Percentiles rank a stretch among this genome's conserved stretches.
phyloP scores from a whole-genome alignment of 1,140 invertebrate species.

The Drosophila tani region DNA sequence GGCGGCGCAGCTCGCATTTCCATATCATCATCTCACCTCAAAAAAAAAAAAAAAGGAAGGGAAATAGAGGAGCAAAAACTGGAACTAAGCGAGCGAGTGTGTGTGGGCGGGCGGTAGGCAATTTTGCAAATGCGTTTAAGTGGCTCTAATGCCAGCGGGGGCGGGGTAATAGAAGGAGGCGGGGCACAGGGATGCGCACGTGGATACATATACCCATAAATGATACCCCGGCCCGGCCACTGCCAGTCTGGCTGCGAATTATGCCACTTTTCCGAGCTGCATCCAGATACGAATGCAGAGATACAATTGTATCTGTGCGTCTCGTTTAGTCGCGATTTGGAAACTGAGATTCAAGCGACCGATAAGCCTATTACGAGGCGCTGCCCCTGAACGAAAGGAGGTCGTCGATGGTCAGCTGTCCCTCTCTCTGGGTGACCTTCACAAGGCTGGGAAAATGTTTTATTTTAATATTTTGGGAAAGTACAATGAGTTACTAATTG shows the following conservation, averaged over 20 bases:
- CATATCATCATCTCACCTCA: slow-evolving; percentile 64
- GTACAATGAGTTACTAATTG: background rate
- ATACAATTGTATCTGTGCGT: slow-evolving; percentile 22
- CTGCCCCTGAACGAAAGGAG: slow-evolving; percentile 33
- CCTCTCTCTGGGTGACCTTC: slow-evolving; percentile 18
- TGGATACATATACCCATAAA: slow-evolving; percentile 56
- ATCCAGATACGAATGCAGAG: slow-evolving; percentile 7
- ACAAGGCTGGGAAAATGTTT: background rate
- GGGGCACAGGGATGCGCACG: slow-evolving; percentile 53
- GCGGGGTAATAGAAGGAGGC: slow-evolving; percentile 42
- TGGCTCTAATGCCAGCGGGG: slow-evolving; percentile 78
- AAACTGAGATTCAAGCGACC: slow-evolving; percentile 57
- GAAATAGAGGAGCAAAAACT: slow-evolving; percentile 33
- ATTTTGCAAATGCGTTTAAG: slow-evolving; percentile 82
- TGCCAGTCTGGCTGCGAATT: slow-evolving; percentile 39
- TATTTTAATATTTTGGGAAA: background rate
- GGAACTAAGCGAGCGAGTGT: slow-evolving; percentile 23
- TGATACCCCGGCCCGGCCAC: slow-evolving; percentile 20
- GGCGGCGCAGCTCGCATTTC: slow-evolving; percentile 6
- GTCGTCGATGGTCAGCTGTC: slow-evolving; percentile 1
- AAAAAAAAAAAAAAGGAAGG: slow-evolving; percentile 8
- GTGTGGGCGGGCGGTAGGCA: slow-evolving; percentile 74
- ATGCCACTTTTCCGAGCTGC: slow-evolving; percentile 46
- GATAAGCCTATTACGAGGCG: slow-evolving; percentile 65
- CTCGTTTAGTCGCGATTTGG: slow-evolving; percentile 61